A percentile compares a stretch with the other conserved stretches of the same genome.
These are phyloP conservation scores for Ramphastos sulfuratus DNA, from an alignment of 2,113 vertebrate species.

Conservation along the genomic window DNA sequence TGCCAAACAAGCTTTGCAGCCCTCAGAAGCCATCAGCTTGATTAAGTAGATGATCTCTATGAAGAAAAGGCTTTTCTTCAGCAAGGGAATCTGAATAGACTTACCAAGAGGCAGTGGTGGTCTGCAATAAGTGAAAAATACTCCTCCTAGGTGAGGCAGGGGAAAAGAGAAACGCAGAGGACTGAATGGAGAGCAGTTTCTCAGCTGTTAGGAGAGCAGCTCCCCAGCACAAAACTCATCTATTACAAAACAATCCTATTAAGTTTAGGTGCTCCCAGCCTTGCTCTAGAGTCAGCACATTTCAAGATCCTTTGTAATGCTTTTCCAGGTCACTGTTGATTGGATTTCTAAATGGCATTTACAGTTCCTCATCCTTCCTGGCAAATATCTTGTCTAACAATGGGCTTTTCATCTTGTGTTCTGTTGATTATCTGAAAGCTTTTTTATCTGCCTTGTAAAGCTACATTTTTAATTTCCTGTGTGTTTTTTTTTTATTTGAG, in stretches of 20 bases:
- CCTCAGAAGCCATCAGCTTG: slow-evolving; percentile 1
- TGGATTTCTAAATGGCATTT: slow-evolving; percentile 23
- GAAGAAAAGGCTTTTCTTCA: slow-evolving; percentile 6
- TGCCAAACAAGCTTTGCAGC: not conserved
- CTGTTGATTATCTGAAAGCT: not conserved
- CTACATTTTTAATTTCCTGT: slow-evolving; percentile 24
- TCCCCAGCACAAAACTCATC: not conserved
- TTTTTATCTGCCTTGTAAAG: slow-evolving; percentile 6
- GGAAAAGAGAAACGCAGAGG: not conserved
- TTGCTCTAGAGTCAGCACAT: not conserved
- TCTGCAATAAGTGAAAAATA: not conserved
- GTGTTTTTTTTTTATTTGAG: not conserved
- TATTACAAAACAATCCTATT: not conserved
- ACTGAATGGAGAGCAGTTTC: not conserved
- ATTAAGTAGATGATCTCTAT: not conserved
- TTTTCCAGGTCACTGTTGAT: not conserved
- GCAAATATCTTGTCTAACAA: not conserved
- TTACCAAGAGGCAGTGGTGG: not conserved
- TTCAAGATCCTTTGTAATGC: not conserved
- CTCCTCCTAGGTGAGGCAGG: not conserved
- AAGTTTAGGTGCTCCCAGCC: not conserved
- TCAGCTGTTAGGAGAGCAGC: not conserved
- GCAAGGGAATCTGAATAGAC: not conserved
- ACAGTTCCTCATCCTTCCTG: not conserved
- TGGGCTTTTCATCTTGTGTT: not conserved